Conservation (phyloP, 2,888 invertebrate species). For the Corbicula japonica region DNA sequence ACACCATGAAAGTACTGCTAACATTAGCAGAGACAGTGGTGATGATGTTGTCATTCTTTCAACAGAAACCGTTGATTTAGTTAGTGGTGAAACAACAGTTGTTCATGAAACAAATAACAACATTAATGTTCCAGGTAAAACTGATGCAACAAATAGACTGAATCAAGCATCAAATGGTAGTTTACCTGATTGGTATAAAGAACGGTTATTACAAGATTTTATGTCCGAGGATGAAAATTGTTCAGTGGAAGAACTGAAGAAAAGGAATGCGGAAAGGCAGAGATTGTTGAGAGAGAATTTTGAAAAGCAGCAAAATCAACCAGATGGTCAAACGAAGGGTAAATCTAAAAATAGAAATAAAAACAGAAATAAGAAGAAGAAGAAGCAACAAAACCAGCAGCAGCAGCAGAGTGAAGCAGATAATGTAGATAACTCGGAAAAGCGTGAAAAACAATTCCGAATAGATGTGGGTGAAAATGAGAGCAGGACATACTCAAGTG, state of each 20-base stretch:
- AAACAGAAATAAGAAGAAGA: conserved; percentile 43
- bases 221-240: conserved; percentile 68
- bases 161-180: conserved; percentile 8
- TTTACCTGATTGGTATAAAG: conserved; percentile 70
- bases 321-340: conserved; percentile 28
- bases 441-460: conserved; percentile 39
- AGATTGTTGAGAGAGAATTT: conserved; percentile 67
- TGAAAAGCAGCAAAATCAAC: conserved; percentile 39
- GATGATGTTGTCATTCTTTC: conserved; percentile 57
- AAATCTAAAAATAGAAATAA: conserved; percentile 49
- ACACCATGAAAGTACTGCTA: background rate
- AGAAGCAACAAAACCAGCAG: conserved; percentile 45
- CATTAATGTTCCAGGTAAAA: background rate
- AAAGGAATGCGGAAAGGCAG: conserved; percentile 73
- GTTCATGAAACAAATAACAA: conserved; percentile 18
- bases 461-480: conserved; percentile 22
- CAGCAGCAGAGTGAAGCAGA: background rate
- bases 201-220: conserved; percentile 67
- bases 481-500: conserved; percentile 40
- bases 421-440: background rate
- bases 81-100: conserved; percentile 11
- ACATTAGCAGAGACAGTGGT: background rate
- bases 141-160: background rate
- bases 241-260: conserved; percentile 69
- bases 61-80: conserved; percentile 49